Evolutionary conservation across 2,888 invertebrate genomes (phyloP).

Genomic region (Lasioglossum zephyrum): DNA sequence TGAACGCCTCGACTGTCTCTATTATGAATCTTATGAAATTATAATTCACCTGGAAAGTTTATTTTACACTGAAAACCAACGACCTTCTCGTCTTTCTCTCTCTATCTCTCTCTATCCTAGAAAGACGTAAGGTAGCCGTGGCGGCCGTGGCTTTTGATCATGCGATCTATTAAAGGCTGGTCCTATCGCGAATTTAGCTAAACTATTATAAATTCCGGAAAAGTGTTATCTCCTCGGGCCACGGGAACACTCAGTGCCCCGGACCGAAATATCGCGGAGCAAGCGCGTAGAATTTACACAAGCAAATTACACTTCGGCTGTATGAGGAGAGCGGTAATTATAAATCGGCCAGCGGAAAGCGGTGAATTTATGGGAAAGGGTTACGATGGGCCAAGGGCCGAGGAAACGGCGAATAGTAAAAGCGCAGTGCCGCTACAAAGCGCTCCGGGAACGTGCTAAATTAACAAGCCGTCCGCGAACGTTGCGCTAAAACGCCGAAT

Average conservation of each 20-base stretch:
- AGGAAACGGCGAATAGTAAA: slow-evolving; percentile 63
- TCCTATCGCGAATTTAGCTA: slow-evolving; percentile 30
- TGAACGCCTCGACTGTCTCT: slow-evolving; percentile 31
- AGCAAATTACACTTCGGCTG: slow-evolving; percentile 66
- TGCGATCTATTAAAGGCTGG: slow-evolving; percentile 21
- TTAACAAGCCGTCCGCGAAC: slow-evolving; percentile 40
- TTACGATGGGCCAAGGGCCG: slow-evolving; percentile 56
- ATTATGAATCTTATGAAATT: slow-evolving; percentile 40
- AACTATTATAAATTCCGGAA: slow-evolving; percentile 43
- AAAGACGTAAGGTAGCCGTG: background rate
- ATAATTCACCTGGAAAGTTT: slow-evolving; percentile 32
- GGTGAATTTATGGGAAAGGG: slow-evolving; percentile 64
- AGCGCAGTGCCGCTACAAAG: slow-evolving; percentile 30
- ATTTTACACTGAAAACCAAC: slow-evolving; percentile 22
- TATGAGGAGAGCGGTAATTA: slow-evolving; percentile 68
- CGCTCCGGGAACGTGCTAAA: slow-evolving; percentile 27
- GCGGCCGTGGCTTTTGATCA: slow-evolving; percentile 24
- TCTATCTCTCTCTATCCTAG: background rate
- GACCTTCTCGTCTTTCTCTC: background rate
- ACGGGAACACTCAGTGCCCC: slow-evolving; percentile 19
- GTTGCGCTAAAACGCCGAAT: slow-evolving; percentile 28
- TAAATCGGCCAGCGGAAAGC: slow-evolving; percentile 67
- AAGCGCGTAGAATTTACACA: slow-evolving; percentile 66
- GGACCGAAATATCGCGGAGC: slow-evolving; percentile 60
- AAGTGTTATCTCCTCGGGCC: slow-evolving; percentile 50